A percentile compares a stretch with the other conserved stretches of the same genome.
phyloP scores from a whole-genome alignment of 2,113 vertebrate genomes.

The Climacteris rufus region DNA sequence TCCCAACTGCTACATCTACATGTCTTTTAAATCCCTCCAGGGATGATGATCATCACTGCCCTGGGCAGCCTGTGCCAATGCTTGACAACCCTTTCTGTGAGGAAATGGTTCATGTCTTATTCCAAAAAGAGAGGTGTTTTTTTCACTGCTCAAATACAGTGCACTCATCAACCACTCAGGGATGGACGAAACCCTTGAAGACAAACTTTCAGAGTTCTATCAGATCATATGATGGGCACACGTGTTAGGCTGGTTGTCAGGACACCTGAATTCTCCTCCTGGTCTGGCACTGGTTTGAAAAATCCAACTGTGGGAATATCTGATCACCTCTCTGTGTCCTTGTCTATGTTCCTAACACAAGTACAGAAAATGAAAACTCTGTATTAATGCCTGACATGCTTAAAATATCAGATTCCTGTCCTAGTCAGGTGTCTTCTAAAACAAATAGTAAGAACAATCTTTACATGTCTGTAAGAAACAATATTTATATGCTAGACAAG shows the following conservation, averaged over 20 bases:
- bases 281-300: neutral
- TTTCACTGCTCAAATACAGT: neutral
- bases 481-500: neutral
- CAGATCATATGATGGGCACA: neutral
- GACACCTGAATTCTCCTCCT: neutral
- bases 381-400: neutral
- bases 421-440: neutral
- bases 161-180: neutral
- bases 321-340: neutral
- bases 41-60: neutral
- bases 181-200: neutral
- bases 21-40: neutral
- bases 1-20: neutral
- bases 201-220: neutral
- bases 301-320: neutral
- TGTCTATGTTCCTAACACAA: rapidly evolving
- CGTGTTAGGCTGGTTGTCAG: neutral
- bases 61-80: neutral
- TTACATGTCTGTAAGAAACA: neutral
- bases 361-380: neutral
- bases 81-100: neutral
- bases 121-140: neutral
- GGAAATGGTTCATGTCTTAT: neutral
- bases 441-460: neutral
- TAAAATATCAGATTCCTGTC: neutral